Percentiles rank a stretch among this genome's conserved stretches.
Evolutionary conservation across 2,797 vertebrate genomes (phyloP).

Genomic region (Neosalanx taihuensis): DNA sequence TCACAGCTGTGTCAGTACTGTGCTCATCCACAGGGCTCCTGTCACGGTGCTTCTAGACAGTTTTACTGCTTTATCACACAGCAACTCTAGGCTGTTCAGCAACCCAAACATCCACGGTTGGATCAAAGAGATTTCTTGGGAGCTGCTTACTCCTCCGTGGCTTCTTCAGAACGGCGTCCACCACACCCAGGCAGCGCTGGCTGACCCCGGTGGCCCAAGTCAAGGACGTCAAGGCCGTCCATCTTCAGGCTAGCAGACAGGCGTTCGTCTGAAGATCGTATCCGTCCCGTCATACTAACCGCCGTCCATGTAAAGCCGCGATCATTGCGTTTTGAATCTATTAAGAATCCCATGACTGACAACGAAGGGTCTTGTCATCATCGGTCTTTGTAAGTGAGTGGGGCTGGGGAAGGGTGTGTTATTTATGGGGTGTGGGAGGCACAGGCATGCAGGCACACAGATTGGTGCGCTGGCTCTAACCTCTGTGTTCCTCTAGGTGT

Average conservation of each 20-base stretch:
- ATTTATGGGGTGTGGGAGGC: constrained; percentile 17
- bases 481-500: constrained; percentile 74
- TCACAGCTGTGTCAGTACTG: constrained; percentile 32
- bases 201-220: neutral
- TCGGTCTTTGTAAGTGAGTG: constrained; percentile 48
- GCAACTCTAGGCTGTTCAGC: no score
- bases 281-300: constrained; percentile 46
- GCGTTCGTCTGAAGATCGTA: constrained; percentile 49
- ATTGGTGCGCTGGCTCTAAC: constrained; percentile 10
- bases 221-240: constrained; percentile 16
- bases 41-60: no score
- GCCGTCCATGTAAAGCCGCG: constrained; percentile 52
- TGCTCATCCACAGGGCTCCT: neutral
- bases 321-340: constrained; percentile 52
- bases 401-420: neutral
- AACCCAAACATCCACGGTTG: no score
- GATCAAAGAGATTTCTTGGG: no score
- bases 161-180: no score
- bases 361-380: constrained; percentile 55
- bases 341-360: constrained; percentile 64
- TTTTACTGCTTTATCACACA: no score
- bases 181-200: no score
- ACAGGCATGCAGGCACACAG: neutral
- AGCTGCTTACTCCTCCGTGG: no score
- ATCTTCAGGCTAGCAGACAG: constrained; percentile 1